Base-by-base conservation (phyloP, 2,888 invertebrate genomes). In the Melangyna quadrimaculata region DNA sequence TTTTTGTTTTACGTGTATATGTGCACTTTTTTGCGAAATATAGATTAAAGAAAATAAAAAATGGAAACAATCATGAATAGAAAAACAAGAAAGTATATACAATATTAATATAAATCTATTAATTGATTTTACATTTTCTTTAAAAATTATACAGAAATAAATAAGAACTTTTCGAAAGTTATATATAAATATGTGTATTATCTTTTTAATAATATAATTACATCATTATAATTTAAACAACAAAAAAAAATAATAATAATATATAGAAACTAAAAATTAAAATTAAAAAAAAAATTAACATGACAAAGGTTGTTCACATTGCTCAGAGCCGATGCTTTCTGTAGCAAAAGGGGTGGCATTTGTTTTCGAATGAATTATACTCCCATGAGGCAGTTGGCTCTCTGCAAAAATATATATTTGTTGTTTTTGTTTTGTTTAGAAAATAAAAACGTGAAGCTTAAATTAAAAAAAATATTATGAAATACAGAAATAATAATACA, bases 251-350 rank as follows among this genome's bases (percentile, higher is more conserved):
- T n/a, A 57, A 32, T 32, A 4, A 19, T 48, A 35, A 32, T 70
- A 70, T 74, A 70, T 48, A 35, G 29, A 67, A 55, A 74, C 67
- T 40, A 40, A 51, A 74, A 69, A 72, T 65, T 29, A 51, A 79
- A 73, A 67, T n/a, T 35, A 27, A 69, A 74, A 51, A 83, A 74
- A 65, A 59, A 73, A 71, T 80, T 77, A 84, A 84, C 84, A 84
- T 84, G 80, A 84, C 84, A 84, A 77, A 80, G 84, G 80, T 80
- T 80, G 84, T 84, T 84, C 84, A 72, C 84, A 80, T 80, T 84
- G 84, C 84, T 84, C 84, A 80, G 84, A 84, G 84, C 75, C 84
- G 71, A 84, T 72, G 53, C 72, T 80, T 43, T 84, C 84, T 84
- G 84, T 84, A 80, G 84, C 80, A 84, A 84, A 80, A 53, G 80